These are phyloP conservation scores for Axinella damicornis DNA, from an alignment of 37 sponge, comb jelly and placozoan genomes.

Conservation along the genomic window DNA sequence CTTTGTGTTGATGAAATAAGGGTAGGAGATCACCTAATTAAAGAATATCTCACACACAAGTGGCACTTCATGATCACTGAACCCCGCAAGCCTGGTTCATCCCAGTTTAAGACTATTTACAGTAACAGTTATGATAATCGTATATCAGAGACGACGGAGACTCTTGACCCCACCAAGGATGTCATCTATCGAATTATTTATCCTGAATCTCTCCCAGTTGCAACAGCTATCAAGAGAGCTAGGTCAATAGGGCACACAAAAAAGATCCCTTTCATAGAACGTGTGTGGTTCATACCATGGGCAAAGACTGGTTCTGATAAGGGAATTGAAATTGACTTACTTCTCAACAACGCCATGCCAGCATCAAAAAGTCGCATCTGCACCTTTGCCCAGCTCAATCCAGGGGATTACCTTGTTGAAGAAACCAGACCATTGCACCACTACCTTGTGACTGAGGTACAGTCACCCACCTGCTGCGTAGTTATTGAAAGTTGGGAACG, in stretches of 20 bases:
- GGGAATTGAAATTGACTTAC: constrained; percentile 22
- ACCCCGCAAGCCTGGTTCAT: too few species aligned
- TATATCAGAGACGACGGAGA: background rate
- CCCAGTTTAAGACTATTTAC: background rate
- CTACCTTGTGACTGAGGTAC: constrained; percentile 14
- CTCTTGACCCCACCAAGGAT: background rate
- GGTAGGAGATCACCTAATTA: constrained; percentile 9
- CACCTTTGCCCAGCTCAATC: constrained; percentile 20
- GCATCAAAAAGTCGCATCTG: constrained; percentile 20
- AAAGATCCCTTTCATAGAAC: background rate
- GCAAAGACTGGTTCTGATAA: constrained; percentile 43
- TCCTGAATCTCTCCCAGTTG: constrained; percentile 6
- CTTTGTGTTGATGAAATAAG: constrained; percentile 14
- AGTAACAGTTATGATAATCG: background rate
- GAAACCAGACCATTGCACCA: background rate
- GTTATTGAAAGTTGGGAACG: constrained; percentile 8
- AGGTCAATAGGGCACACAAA: background rate
- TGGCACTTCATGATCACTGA: constrained; percentile 20
- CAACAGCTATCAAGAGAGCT: constrained; percentile 23
- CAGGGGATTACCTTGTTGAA: constrained; percentile 22
- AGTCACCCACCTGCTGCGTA: background rate
- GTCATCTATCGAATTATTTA: constrained; percentile 22
- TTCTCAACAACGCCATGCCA: constrained; percentile 1
- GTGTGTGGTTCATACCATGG: constrained; percentile 23
- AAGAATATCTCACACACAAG: background rate